These are phyloP conservation scores for Chesias legatella DNA, from an alignment of 2,888 invertebrate genomes.

Conservation along the genomic window DNA sequence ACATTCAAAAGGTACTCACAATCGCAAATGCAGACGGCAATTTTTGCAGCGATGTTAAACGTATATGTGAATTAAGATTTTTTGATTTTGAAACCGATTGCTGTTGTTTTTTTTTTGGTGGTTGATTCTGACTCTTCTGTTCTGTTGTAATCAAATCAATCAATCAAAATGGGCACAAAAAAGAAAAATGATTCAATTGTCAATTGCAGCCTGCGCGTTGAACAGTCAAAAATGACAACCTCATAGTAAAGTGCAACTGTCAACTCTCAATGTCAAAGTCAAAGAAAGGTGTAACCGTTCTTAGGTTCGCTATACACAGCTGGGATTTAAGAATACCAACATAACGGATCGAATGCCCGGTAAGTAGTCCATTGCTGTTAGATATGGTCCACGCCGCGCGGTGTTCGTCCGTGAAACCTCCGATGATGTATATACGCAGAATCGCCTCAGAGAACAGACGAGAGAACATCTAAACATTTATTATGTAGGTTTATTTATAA, in stretches of 20 bases:
- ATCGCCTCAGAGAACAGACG: too few relatives aligned
- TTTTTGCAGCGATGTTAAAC: conserved; percentile 8
- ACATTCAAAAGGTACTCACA: conserved; percentile 21
- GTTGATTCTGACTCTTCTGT: conserved; percentile 6
- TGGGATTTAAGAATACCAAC: too few relatives aligned
- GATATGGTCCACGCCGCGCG: too few relatives aligned
- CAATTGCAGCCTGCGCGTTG: conserved; percentile 18
- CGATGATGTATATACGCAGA: too few relatives aligned
- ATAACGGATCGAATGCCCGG: too few relatives aligned
- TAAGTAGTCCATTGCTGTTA: too few relatives aligned
- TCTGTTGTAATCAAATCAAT: conserved; percentile 17
- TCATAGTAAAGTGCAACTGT: too few relatives aligned
- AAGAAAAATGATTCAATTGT: conserved; percentile 22
- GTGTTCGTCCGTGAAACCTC: too few relatives aligned
- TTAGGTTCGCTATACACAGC: too few relatives aligned
- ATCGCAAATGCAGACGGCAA: conserved; percentile 16
- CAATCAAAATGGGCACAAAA: conserved; percentile 26
- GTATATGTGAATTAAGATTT: conserved; percentile 7
- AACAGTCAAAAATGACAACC: too few relatives aligned
- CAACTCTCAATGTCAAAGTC: neutral
- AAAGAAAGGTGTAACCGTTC: neutral
- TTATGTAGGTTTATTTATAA: too few relatives aligned
- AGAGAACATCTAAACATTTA: too few relatives aligned
- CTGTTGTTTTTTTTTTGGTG: conserved; percentile 21
- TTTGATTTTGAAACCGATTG: conserved; percentile 18